Conservation (phyloP, 1,140 invertebrate genomes). For the Lepidurus couesii region DNA sequence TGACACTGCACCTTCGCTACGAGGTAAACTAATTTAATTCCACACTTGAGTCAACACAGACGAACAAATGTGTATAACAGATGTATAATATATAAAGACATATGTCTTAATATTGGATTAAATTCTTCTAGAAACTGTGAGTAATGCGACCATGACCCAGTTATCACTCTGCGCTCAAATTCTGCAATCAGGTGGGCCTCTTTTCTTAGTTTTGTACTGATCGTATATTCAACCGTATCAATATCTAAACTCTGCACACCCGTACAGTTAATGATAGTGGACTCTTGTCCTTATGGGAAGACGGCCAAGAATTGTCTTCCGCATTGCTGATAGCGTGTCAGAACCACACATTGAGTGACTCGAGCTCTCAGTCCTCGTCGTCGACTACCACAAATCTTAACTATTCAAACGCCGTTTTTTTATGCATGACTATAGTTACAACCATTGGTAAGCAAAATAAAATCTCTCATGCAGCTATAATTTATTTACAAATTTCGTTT, state of each 20-base stretch:
- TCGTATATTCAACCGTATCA: neutral
- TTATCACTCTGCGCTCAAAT: neutral
- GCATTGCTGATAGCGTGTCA: slow-evolving; percentile 12
- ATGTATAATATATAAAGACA: neutral
- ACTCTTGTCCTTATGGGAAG: neutral
- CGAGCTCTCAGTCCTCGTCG: neutral
- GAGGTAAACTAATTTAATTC: neutral
- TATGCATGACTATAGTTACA: slow-evolving; percentile 52
- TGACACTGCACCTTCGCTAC: neutral
- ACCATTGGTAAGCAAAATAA: slow-evolving; percentile 48
- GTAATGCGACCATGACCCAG: neutral
- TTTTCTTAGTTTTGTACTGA: neutral
- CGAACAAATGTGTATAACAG: neutral
- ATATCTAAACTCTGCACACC: neutral
- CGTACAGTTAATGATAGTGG: slow-evolving; percentile 15
- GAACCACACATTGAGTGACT: neutral
- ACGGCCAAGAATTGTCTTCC: neutral
- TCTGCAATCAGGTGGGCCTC: neutral
- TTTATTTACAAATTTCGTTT: slow-evolving; percentile 44
- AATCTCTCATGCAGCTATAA: slow-evolving; percentile 42
- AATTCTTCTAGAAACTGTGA: neutral
- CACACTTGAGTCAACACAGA: neutral
- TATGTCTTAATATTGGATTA: neutral
- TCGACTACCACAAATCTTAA: slow-evolving; percentile 44
- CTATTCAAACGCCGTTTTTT: slow-evolving; percentile 53